Evolutionary conservation across 2,888 invertebrate genomes (phyloP), one percentile per base, ranked within the genome.

Genomic region (Myopa tessellatipennis): DNA sequence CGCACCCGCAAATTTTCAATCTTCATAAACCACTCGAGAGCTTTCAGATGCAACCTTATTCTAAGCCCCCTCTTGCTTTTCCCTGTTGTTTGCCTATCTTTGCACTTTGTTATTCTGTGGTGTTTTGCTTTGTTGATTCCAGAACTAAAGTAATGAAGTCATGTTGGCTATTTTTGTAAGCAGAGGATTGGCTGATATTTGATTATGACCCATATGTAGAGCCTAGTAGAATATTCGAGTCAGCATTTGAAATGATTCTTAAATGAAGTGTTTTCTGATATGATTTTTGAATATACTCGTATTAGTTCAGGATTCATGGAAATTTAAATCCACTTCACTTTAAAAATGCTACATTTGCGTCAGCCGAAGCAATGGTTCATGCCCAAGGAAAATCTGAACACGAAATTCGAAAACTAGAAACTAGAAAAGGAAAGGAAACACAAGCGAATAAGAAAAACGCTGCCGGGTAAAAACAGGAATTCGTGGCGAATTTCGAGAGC

Each of bases 1-100:
- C 40, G 36, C 60, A 65, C 50, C 65, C 75, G 68, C 68, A 75
- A 69, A 69, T 68, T 75, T 75, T 69, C 69, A 75, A 75, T 75
- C 75, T 75, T 60, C 68, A 75, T 75, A 75, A 75, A 75, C 69
- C 68, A 75, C 69, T 55, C 68, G 10, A 63, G 61, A 40, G 61
- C n/a, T 61, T 61, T 60, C 14, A 50, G 26, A 26, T 18, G 8
- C 45, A 69, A n/a, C 10, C 52, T 16, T 34, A 6, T 50, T 26
- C 14, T 26, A 26, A 6, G 10, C 16, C 7, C 4, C 4, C n/a
- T 45, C 10, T 45, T 45, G 14, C 38, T 52, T 26, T 36, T 70
- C 55, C 26, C 6, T 16, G 55, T 26, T 52, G 69, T 16, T 40
- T 67, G 38, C 16, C 36, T 26, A 26, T 14, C 8, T 40, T 67